Evolutionary conservation across 2,113 vertebrate species (phyloP).

Genomic region (Chinchilla lanigera): DNA sequence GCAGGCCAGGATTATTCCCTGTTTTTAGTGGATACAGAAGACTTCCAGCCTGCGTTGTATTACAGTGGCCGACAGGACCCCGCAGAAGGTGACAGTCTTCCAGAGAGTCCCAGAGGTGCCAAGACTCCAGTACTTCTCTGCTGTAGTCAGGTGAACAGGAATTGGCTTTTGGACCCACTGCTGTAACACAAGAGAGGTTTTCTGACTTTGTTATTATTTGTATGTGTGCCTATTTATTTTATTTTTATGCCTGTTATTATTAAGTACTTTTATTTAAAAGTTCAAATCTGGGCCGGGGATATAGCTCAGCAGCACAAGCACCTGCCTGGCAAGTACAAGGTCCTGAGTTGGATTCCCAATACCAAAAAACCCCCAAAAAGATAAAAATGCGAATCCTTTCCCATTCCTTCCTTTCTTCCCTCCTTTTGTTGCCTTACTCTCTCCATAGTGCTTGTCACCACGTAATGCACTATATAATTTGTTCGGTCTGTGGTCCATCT

Average conservation of each 20-base stretch:
- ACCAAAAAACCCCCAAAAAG: no score
- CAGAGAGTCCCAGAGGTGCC: slow-evolving; percentile 85
- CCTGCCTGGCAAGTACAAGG: no score
- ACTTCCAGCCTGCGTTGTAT: slow-evolving; percentile 95
- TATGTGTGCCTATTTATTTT: neutral
- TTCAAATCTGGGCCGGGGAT: neutral
- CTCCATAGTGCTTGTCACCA: neutral
- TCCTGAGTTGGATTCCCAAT: no score
- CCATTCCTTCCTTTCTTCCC: neutral
- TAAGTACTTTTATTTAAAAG: slow-evolving; percentile 36
- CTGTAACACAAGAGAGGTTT: neutral
- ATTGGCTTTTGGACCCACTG: slow-evolving; percentile 46
- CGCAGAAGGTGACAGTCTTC: slow-evolving; percentile 76
- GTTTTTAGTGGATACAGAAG: slow-evolving; percentile 95
- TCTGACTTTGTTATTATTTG: neutral
- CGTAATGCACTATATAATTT: neutral
- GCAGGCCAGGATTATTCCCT: slow-evolving; percentile 94
- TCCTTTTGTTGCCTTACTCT: neutral
- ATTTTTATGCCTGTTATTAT: neutral
- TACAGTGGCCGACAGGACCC: slow-evolving; percentile 93
- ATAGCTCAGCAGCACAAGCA: no score
- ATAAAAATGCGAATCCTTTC: neutral
- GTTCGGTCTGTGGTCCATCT: neutral
- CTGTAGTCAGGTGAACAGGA: slow-evolving; percentile 92
- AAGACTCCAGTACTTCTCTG: slow-evolving; percentile 91